Evolutionary conservation across 2,888 invertebrate genomes (phyloP), one percentile per base, ranked within the genome.

Genomic region (Xylophagus ater): DNA sequence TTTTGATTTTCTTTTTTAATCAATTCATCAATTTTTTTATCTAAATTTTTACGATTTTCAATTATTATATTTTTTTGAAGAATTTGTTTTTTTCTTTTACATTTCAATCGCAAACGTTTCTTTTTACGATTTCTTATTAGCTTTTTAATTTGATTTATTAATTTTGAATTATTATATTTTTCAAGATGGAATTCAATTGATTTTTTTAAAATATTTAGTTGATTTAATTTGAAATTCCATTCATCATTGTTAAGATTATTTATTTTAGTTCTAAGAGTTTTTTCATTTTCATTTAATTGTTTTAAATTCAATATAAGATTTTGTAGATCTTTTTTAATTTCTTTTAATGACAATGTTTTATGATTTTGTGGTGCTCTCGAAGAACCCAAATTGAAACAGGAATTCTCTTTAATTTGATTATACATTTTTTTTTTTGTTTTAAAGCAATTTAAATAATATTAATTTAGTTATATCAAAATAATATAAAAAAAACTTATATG

Each of bases 1-100:
- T 70, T 71, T 39, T 72, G 68, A 26, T 76, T 74, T 40, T 74
- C 68, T 52, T 77, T 74, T 49, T 75, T 72, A 43, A 81, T 63
- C 69, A 80, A 78, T 31, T 72, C 69, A 63, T 84, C 78, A 48
- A 79, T 76, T 46, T 73, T 67, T 37, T 72, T 64, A 41, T 80
- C 73, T 37, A 68, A 61, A 48, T 73, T 71, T 45, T 66, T 57
- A 39, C 68, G 58, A 28, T 62, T 59, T 44, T 65, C n/a, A n/a
- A n/a, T n/a, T n/a, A n/a, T n/a, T n/a, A n/a, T n/a, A n/a, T n/a
- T n/a, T n/a, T n/a, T n/a, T n/a, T n/a, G n/a, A n/a, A n/a, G n/a
- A n/a, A n/a, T n/a, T n/a, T n/a, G n/a, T n/a, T n/a, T n/a, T n/a
- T n/a, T n/a, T n/a, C n/a, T n/a, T n/a, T n/a, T n/a, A n/a, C n/a